A percentile compares a stretch with the other conserved stretches of the same genome.
phyloP scores from a whole-genome alignment of 53 echinoderm and acorn worm species.

The Crossaster papposus region DNA sequence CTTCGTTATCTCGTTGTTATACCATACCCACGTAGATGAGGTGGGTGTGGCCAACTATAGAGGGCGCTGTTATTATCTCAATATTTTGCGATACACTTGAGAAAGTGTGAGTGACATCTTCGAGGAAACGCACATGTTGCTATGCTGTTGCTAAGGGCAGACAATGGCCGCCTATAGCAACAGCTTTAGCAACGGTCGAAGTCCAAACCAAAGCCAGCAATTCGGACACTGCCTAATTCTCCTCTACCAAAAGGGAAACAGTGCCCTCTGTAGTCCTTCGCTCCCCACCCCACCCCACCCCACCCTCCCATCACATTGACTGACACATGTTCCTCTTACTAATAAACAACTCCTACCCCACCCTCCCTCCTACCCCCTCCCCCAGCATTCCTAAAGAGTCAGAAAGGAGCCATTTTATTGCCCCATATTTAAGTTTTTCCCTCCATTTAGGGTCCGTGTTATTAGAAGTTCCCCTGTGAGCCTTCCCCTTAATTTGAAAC shows the following conservation, averaged over 20 bases:
- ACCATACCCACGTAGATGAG: slow-evolving; percentile 4
- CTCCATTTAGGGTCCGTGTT: neutral
- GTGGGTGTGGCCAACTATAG: slow-evolving; percentile 13
- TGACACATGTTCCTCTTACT: slow-evolving; percentile 46
- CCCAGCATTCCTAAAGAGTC: neutral
- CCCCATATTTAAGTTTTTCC: neutral
- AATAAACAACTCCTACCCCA: slow-evolving; percentile 14
- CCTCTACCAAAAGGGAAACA: neutral
- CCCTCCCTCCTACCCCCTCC: neutral
- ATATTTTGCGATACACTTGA: neutral
- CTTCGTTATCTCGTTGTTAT: neutral
- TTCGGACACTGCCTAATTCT: too few species aligned
- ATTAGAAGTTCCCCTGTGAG: too few species aligned
- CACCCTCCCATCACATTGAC: slow-evolving; percentile 40
- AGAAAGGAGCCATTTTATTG: neutral
- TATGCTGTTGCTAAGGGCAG: too few species aligned
- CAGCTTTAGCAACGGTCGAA: too few species aligned
- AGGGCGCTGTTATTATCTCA: slow-evolving; percentile 43
- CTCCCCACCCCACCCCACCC: neutral
- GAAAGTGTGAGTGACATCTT: neutral
- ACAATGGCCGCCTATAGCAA: too few species aligned
- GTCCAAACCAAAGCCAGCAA: too few species aligned
- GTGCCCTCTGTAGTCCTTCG: slow-evolving; percentile 45
- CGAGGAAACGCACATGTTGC: too few species aligned
- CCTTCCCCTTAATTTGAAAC: too few species aligned